Evolutionary conservation across 1,140 invertebrate genomes (phyloP), one percentile per base, ranked within the genome.

Genomic region (Sitophilus oryzae): DNA sequence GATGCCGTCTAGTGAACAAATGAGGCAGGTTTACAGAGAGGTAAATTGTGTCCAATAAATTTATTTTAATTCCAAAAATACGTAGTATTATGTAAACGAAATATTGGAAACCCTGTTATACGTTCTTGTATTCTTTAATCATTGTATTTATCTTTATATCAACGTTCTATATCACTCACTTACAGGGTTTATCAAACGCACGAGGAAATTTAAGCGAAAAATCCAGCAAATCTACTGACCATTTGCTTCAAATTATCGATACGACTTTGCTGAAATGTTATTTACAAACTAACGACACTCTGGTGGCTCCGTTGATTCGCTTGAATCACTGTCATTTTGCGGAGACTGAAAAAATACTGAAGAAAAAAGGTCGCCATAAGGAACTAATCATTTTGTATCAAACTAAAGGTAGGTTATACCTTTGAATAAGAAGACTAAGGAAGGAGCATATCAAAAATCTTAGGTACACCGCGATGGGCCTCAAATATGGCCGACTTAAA

Each of bases 371-470:
- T 52, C 97, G 96, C 73, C 87, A 88, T 62, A 88, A 84, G 56
- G 96, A 99, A 73, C 78, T 99, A 0, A 92, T 98, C 53, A 96
- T 98, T 65, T 76, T 99, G 8, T 98, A 98, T 72, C 86, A 96
- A 71, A 93, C 86, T 0, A 96, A 96, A 76, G 89, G 53, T 56
- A 11, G n/a, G 15, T 5, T 11, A 9, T 21, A 35, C 20, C n/a
- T n/a, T n/a, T n/a, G n/a, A n/a, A n/a, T n/a, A n/a, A n/a, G n/a
- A n/a, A n/a, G n/a, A n/a, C n/a, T n/a, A n/a, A n/a, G n/a, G n/a
- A n/a, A n/a, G n/a, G n/a, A n/a, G n/a, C n/a, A n/a, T n/a, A n/a
- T n/a, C n/a, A n/a, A n/a, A n/a, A n/a, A n/a, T n/a, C n/a, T n/a
- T n/a, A n/a, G n/a, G n/a, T n/a, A n/a, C n/a, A n/a, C n/a, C n/a